These are phyloP conservation scores for Myiagra hebetior DNA, from an alignment of 2,113 vertebrate species.

Conservation along the genomic window DNA sequence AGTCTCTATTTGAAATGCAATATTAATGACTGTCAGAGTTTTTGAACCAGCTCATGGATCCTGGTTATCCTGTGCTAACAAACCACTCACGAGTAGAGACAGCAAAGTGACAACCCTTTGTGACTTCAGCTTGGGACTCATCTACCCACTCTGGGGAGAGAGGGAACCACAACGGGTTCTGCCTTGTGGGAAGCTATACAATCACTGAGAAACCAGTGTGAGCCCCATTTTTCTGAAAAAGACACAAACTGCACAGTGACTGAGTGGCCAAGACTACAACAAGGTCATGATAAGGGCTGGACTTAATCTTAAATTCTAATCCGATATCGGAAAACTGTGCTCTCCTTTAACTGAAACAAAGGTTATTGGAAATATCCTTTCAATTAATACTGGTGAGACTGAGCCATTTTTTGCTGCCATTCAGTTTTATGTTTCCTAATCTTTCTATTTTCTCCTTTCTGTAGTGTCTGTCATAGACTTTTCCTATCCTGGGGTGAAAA, in stretches of 20 bases:
- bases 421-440: not conserved
- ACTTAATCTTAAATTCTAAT: not conserved
- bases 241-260: not conserved
- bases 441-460: not conserved
- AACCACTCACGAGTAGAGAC: not conserved
- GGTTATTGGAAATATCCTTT: not conserved
- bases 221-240: not conserved
- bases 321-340: not conserved
- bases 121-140: not conserved
- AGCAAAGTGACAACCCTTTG: accelerated
- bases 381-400: not conserved
- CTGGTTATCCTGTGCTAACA: not conserved
- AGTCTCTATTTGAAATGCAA: not conserved
- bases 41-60: not conserved
- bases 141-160: not conserved
- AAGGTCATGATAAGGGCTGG: not conserved
- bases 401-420: not conserved
- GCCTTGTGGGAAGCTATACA: not conserved
- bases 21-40: not conserved
- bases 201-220: not conserved
- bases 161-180: not conserved
- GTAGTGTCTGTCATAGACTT: not conserved
- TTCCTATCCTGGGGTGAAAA: not conserved
- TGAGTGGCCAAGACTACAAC: not conserved
- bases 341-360: not conserved